Conservation (phyloP, 1,140 invertebrate genomes). For the Leucophenga varia region DNA sequence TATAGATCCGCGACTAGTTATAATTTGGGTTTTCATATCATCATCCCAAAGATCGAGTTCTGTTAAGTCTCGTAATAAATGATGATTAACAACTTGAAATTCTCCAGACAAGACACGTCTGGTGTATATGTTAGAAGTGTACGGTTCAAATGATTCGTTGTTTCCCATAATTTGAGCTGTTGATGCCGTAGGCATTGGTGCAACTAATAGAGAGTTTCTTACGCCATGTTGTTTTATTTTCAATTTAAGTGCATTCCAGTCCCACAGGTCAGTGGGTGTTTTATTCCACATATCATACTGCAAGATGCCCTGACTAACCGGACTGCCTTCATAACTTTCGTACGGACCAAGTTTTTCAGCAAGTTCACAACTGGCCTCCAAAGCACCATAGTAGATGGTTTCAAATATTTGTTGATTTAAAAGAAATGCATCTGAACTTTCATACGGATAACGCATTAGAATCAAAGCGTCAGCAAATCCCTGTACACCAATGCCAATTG, state of each 20-base stretch:
- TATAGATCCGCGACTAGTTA: slow-evolving; percentile 90
- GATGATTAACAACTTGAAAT: slow-evolving; percentile 93
- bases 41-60: slow-evolving; percentile 91
- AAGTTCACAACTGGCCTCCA: slow-evolving; percentile 95
- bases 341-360: slow-evolving; percentile 86
- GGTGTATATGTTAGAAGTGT: slow-evolving; percentile 96
- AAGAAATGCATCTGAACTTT: slow-evolving; percentile 78
- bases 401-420: slow-evolving; percentile 98
- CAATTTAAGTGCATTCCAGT: slow-evolving; percentile 83
- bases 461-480: slow-evolving; percentile 97
- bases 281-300: slow-evolving; percentile 98
- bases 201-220: slow-evolving; percentile 90
- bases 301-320: slow-evolving; percentile 93
- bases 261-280: slow-evolving; percentile 83
- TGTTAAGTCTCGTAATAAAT: slow-evolving; percentile 91
- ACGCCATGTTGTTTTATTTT: slow-evolving; percentile 91
- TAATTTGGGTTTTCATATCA: slow-evolving; percentile 94
- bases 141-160: slow-evolving; percentile 98
- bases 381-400: slow-evolving; percentile 95
- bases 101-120: slow-evolving; percentile 90
- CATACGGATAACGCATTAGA: slow-evolving; percentile 91
- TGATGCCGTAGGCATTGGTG: slow-evolving; percentile 99
- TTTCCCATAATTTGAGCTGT: slow-evolving; percentile 99
- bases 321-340: slow-evolving; percentile 87
- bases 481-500: slow-evolving; percentile 96